Evolutionary conservation across 2,888 invertebrate genomes (phyloP).

Genomic region (Pinctada fucata): DNA sequence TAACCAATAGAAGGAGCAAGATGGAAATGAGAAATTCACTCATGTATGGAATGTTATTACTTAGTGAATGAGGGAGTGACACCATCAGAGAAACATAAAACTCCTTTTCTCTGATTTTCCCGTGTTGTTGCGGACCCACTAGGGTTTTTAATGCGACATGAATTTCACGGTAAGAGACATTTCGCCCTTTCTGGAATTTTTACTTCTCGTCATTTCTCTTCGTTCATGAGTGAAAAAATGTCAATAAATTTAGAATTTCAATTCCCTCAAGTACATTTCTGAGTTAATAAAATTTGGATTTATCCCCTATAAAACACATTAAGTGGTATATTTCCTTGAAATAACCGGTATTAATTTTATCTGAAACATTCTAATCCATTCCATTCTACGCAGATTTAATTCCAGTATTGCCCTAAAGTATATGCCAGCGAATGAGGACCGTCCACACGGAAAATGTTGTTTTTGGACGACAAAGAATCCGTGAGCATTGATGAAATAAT

Average conservation of each 20-base stretch:
- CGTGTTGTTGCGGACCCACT: not conserved
- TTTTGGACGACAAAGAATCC: not conserved
- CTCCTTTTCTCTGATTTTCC: not conserved
- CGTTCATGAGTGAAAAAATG: not conserved
- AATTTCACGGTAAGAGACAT: not conserved
- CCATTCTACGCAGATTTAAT: not conserved
- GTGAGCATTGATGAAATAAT: conserved; percentile 7
- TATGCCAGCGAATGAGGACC: not conserved
- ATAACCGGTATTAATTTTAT: not conserved
- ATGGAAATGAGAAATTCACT: not conserved
- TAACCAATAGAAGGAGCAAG: not conserved
- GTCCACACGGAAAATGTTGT: not conserved
- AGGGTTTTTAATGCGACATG: not conserved
- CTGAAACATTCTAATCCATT: not conserved
- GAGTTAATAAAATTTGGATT: not conserved
- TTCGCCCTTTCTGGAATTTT: not conserved
- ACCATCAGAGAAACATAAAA: not conserved
- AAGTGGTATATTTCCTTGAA: not conserved
- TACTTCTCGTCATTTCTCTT: not conserved
- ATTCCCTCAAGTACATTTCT: not conserved
- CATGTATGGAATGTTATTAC: not conserved
- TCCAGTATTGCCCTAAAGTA: not conserved
- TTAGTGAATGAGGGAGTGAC: not conserved
- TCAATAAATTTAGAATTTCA: not conserved
- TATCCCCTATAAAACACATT: not conserved